phyloP scores from a whole-genome alignment of 2,113 vertebrate species.

The Tupaia chinensis region DNA sequence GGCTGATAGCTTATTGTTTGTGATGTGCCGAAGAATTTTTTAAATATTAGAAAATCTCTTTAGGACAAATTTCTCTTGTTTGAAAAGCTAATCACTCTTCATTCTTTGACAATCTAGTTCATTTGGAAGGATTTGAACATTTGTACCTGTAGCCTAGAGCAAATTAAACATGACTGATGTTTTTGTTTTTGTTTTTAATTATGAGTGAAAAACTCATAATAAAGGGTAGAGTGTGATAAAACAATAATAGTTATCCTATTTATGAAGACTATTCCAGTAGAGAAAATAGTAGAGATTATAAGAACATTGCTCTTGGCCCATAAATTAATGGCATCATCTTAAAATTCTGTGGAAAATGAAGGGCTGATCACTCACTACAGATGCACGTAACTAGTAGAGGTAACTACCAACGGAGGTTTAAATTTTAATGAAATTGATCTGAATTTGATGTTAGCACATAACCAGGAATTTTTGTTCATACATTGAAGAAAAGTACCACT shows the following conservation, averaged over 20 bases:
- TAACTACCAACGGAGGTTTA: slow-evolving; percentile 23
- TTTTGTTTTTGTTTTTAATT: too few species aligned
- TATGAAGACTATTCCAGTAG: not conserved
- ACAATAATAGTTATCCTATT: not conserved
- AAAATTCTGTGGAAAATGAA: slow-evolving; percentile 31
- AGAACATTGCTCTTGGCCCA: not conserved
- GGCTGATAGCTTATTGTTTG: slow-evolving; percentile 5
- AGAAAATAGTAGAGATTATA: not conserved
- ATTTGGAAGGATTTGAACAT: slow-evolving; percentile 30
- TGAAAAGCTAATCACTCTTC: not conserved
- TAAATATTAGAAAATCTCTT: slow-evolving; percentile 11
- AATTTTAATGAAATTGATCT: slow-evolving; percentile 33
- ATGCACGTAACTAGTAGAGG: not conserved
- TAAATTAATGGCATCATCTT: not conserved
- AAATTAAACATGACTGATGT: not conserved
- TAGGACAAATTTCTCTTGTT: not conserved
- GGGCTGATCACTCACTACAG: not conserved
- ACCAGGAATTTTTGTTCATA: not conserved
- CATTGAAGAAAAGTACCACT: not conserved
- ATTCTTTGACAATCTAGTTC: not conserved
- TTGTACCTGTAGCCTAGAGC: not conserved
- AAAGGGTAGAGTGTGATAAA: not conserved
- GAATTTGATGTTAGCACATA: not conserved
- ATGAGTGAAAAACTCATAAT: not conserved
- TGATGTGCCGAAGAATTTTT: slow-evolving; percentile 6